Percentiles rank a stretch among this genome's conserved stretches.
phyloP scores from a whole-genome alignment of 92 coral and sea anemone genomes.

The Diadumene lineata region DNA sequence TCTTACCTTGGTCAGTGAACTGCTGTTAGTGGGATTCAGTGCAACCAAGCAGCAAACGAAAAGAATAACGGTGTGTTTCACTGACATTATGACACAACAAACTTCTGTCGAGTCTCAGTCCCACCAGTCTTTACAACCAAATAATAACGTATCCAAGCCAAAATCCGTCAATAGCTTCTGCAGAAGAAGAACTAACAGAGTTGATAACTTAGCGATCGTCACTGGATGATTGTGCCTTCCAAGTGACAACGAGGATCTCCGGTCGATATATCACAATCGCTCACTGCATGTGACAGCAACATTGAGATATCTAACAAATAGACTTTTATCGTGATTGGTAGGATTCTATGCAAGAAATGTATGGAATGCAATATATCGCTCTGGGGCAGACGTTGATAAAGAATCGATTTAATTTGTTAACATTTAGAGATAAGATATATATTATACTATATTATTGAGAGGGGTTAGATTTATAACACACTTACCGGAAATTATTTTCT shows the following conservation, averaged over 20 bases:
- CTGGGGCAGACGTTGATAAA: background rate
- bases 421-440: background rate
- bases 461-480: background rate
- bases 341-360: background rate
- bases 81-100: background rate
- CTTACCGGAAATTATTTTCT: conserved; percentile 8
- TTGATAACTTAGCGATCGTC: background rate
- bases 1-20: background rate
- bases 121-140: background rate
- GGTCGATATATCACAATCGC: background rate
- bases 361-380: background rate
- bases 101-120: background rate
- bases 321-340: background rate
- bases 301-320: background rate
- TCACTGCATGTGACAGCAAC: conserved; percentile 2
- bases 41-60: background rate
- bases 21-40: background rate
- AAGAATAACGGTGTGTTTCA: background rate
- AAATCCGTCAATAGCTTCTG: background rate
- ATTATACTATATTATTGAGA: background rate
- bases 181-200: background rate
- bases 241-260: background rate
- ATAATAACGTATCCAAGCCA: background rate
- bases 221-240: background rate
- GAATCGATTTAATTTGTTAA: background rate